phyloP scores from a whole-genome alignment of 64 coral and sea anemone species.

The Acropora yongei region DNA sequence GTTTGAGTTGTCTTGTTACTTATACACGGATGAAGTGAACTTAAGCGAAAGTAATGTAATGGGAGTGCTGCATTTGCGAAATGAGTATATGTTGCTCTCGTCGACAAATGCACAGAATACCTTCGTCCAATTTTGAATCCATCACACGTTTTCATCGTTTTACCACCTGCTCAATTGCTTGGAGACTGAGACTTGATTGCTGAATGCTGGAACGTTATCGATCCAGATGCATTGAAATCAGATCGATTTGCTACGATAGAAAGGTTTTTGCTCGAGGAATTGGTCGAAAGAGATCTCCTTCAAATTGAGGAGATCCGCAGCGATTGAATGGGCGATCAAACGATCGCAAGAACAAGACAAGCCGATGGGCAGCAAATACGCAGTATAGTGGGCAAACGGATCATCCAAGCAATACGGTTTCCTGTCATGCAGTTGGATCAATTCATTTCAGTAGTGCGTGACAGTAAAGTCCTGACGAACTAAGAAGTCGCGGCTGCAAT shows the following conservation, averaged over 20 bases:
- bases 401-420: conserved; percentile 56
- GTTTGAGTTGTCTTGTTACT: conserved; percentile 62
- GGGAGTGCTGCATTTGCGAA: conserved; percentile 34
- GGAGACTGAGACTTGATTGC: conserved; percentile 37
- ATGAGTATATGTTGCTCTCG: conserved; percentile 61
- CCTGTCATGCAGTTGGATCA: conserved; percentile 55
- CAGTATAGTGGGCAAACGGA: conserved; percentile 31
- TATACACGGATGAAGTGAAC: conserved; percentile 68
- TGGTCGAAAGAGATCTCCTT: conserved; percentile 61
- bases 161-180: conserved; percentile 44
- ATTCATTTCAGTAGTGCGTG: conserved; percentile 38
- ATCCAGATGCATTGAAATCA: conserved; percentile 53
- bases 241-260: conserved; percentile 40
- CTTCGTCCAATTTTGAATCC: conserved; percentile 17
- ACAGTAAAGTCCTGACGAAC: conserved; percentile 58
- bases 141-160: conserved; percentile 54
- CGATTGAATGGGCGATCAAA: conserved; percentile 51
- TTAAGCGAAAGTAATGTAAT: conserved; percentile 50
- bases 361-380: conserved; percentile 38
- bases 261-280: conserved; percentile 49
- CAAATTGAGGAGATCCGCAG: conserved; percentile 58
- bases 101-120: conserved; percentile 43
- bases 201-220: conserved; percentile 63
- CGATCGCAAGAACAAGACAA: conserved; percentile 1
- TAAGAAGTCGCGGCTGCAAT: conserved; percentile 45